A percentile compares a stretch with the other conserved stretches of the same genome.
These are phyloP conservation scores for Crenichthys baileyi DNA, from an alignment of 2,797 vertebrate species.

Conservation along the genomic window DNA sequence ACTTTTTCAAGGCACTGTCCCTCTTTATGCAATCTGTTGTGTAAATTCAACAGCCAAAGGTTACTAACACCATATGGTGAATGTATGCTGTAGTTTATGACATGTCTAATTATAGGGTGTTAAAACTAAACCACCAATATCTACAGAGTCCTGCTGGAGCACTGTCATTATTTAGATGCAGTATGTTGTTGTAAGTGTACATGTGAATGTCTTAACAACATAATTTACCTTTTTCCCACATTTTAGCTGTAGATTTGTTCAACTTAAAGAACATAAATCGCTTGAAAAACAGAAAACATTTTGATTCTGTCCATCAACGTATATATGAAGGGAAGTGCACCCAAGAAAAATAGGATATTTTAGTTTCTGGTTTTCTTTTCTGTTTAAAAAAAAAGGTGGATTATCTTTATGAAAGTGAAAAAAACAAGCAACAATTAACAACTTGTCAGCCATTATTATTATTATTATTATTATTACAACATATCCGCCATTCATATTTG, in stretches of 20 bases:
- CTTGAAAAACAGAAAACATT: neutral
- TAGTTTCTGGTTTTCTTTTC: neutral
- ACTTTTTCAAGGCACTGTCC: neutral
- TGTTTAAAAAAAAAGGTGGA: too few species aligned
- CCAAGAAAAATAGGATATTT: neutral
- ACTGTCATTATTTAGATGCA: neutral
- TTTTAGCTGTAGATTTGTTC: neutral
- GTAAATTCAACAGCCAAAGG: slow-evolving; percentile 14
- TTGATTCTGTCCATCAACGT: too few species aligned
- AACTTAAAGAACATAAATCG: neutral
- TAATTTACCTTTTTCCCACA: neutral
- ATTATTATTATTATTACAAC: too few species aligned
- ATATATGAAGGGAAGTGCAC: neutral
- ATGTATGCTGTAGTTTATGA: slow-evolving; percentile 6
- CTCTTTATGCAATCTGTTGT: slow-evolving; percentile 12
- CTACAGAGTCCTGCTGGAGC: neutral
- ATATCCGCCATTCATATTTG: too few species aligned
- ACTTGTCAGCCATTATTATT: too few species aligned
- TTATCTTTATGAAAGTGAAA: neutral
- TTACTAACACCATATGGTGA: neutral
- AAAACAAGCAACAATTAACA: too few species aligned
- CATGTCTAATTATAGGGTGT: neutral
- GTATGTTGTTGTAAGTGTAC: neutral
- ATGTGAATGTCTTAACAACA: neutral
- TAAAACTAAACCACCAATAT: neutral